These are phyloP conservation scores for Gonioctena quinquepunctata DNA, from an alignment of 1,140 invertebrate species.

Conservation along the genomic window DNA sequence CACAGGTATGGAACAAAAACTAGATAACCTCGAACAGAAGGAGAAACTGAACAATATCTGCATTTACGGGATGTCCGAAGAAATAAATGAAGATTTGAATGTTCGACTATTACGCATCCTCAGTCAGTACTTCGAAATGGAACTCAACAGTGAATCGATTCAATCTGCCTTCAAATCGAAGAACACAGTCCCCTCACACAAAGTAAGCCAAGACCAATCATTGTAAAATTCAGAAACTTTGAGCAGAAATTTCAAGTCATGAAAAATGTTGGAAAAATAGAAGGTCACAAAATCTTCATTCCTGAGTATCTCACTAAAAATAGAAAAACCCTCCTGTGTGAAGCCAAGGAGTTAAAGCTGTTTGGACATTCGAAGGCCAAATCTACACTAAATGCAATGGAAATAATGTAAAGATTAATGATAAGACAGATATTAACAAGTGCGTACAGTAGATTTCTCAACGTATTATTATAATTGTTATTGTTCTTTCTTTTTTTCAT, in stretches of 20 bases:
- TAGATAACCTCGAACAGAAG: not conserved
- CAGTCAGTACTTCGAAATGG: not conserved
- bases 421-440: too few relatives aligned
- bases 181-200: too few relatives aligned
- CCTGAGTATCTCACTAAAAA: not conserved
- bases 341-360: not conserved
- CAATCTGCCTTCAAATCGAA: too few relatives aligned
- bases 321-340: not conserved
- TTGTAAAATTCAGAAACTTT: not conserved
- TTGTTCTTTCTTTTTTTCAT: not conserved
- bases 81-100: not conserved
- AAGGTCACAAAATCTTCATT: not conserved
- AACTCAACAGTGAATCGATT: too few relatives aligned
- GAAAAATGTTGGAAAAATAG: not conserved
- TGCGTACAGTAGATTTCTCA: not conserved
- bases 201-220: not conserved
- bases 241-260: not conserved
- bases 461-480: not conserved
- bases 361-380: not conserved
- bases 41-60: not conserved
- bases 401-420: too few relatives aligned
- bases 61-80: not conserved
- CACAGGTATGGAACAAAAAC: not conserved
- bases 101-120: too few relatives aligned
- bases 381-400: not conserved